Evolutionary conservation across 2,797 vertebrate genomes (phyloP).

Genomic region (Tarsius wallacei): DNA sequence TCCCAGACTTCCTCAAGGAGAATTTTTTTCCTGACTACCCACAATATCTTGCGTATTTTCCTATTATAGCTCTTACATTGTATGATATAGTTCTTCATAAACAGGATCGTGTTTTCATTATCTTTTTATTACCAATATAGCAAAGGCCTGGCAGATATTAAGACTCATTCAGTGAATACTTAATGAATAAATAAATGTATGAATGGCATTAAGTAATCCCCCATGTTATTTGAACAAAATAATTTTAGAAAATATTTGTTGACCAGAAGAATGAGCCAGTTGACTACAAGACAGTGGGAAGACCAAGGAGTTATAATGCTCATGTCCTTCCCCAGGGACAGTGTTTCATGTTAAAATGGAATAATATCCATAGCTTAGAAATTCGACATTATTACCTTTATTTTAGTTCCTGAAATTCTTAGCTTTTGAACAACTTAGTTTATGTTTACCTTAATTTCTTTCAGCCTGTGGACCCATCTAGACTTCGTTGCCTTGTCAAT

Average conservation of each 20-base stretch:
- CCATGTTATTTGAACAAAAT: neutral
- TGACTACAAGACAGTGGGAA: neutral
- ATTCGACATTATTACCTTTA: neutral
- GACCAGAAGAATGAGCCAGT: neutral
- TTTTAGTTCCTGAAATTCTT: conserved; percentile 14
- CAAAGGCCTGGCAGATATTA: neutral
- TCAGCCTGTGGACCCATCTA: neutral
- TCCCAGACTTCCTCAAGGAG: neutral
- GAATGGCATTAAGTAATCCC: neutral
- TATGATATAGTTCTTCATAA: neutral
- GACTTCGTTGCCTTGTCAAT: conserved; percentile 29
- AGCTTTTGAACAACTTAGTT: conserved; percentile 12
- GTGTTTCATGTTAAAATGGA: conserved; percentile 25
- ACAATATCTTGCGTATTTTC: neutral
- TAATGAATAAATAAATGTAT: neutral
- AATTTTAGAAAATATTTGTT: conserved; percentile 47
- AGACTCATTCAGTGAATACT: neutral
- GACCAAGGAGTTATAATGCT: neutral
- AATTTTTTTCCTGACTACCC: conserved; percentile 9
- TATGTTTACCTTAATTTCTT: conserved; percentile 50
- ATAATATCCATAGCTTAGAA: neutral
- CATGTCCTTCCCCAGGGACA: neutral
- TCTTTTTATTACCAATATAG: neutral
- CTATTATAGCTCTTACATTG: neutral
- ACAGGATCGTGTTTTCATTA: neutral